Evolutionary conservation across 2,888 invertebrate genomes (phyloP).

Genomic region (Xestia sexstrigata): DNA sequence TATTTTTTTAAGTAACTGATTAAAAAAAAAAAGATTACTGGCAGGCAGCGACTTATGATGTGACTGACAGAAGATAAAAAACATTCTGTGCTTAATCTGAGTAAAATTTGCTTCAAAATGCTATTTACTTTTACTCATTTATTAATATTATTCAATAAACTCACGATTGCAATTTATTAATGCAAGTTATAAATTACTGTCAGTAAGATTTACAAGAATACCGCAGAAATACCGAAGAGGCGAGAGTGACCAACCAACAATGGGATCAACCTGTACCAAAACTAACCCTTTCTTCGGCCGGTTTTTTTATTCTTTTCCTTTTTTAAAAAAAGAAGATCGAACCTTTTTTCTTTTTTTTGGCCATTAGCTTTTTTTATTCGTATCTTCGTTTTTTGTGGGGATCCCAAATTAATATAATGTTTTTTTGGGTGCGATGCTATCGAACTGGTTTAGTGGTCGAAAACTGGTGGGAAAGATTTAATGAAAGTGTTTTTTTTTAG

Average conservation of each 20-base stretch:
- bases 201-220: constrained; percentile 55
- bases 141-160: constrained; percentile 36
- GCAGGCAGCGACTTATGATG: neutral
- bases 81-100: too few relatives aligned
- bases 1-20: neutral
- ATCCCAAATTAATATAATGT: constrained; percentile 90
- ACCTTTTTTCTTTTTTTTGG: constrained; percentile 86
- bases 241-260: constrained; percentile 67
- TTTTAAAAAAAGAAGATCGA: constrained; percentile 77
- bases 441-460: constrained; percentile 82
- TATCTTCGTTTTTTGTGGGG: constrained; percentile 89
- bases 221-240: constrained; percentile 60
- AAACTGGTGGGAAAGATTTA: constrained; percentile 85
- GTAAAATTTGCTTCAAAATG: neutral
- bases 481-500: constrained; percentile 86
- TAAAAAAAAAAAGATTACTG: neutral
- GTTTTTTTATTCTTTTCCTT: constrained; percentile 73
- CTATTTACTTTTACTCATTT: neutral
- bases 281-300: constrained; percentile 84
- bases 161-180: constrained; percentile 36
- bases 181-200: constrained; percentile 43
- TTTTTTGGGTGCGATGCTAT: constrained; percentile 83
- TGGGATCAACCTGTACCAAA: constrained; percentile 81
- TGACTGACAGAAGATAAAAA: neutral
- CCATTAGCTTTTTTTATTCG: constrained; percentile 89